Evolutionary conservation across 2,797 vertebrate species (phyloP), one percentile per base, ranked within the genome.

Genomic region (Nothura maculosa): DNA sequence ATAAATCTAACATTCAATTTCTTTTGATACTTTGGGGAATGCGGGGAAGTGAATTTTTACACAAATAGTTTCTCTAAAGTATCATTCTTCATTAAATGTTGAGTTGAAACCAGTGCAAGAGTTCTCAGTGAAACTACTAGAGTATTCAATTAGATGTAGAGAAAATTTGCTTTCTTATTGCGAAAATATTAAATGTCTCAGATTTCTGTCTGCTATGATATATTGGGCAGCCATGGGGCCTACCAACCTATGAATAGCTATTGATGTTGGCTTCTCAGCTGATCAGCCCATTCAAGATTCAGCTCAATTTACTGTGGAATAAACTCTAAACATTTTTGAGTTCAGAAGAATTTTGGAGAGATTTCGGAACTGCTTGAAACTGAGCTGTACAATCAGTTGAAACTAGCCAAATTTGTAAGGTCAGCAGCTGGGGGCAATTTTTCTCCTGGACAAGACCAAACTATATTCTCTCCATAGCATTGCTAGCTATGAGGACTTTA

Each of bases 1-100:
- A 96, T 97, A 96, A 96, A 97, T 92, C 94, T 89, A 96, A 89
- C 92, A 85, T 94, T 80, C 85, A 83, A 61, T 96, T 96, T 94
- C 86, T 83, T 83, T 94, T 90, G 81, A 92, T 94, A 94, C 85
- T 95, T 96, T 62, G 60, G 69, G 89, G 89, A 96, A 60, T 60
- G 85, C 64, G 68, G 77, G 93, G 79, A 97, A 96, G 83, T 90
- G 79, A 91, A 84, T 84, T 77, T 96, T 89, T 62, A 91, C 76
- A 48, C 47, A 87, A 96, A 94, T 81, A 93, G 80, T 96, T 96
- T 87, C 85, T 96, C 93, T 94, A 60, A 90, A 94, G 94, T 94
- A 96, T 95, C 94, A 94, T 62, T 94, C 69, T 97, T 96, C 86
- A 91, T 96, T 97, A 96, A 94, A 93, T 69, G 42, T 85, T 90